phyloP scores from a whole-genome alignment of 2,113 vertebrate species.

The Gavia stellata region DNA sequence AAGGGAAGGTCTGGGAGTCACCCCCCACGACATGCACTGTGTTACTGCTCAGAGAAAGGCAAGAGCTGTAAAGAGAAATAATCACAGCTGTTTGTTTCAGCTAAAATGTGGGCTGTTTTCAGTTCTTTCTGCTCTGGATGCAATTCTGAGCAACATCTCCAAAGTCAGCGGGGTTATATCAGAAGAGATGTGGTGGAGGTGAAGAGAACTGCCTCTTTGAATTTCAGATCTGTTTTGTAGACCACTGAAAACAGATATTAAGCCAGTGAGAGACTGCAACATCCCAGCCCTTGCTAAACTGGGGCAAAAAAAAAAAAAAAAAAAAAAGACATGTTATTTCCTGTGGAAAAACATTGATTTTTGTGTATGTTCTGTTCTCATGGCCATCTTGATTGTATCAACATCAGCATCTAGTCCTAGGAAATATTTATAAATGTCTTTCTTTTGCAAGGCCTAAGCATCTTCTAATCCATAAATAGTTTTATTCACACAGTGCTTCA shows the following conservation, averaged over 20 bases:
- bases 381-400: not conserved
- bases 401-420: not conserved
- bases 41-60: not conserved
- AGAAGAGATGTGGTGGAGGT: not conserved
- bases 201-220: not conserved
- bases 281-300: not conserved
- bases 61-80: not conserved
- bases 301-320: not conserved
- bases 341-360: rapidly evolving
- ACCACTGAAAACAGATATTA: not conserved
- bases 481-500: not conserved
- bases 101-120: not conserved
- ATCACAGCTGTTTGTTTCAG: not conserved
- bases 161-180: rapidly evolving
- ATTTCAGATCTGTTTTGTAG: not conserved
- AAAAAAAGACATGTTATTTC: not conserved
- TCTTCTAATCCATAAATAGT: not conserved
- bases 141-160: not conserved
- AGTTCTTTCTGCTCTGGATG: not conserved
- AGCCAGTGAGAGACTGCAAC: not conserved
- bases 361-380: not conserved
- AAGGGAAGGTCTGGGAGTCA: not conserved
- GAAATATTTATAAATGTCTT: not conserved
- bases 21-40: too few species aligned
- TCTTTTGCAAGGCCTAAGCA: not conserved